These are phyloP conservation scores for Cremastobaeus sp. DNA, from an alignment of 2,888 invertebrate genomes.

Conservation along the genomic window DNA sequence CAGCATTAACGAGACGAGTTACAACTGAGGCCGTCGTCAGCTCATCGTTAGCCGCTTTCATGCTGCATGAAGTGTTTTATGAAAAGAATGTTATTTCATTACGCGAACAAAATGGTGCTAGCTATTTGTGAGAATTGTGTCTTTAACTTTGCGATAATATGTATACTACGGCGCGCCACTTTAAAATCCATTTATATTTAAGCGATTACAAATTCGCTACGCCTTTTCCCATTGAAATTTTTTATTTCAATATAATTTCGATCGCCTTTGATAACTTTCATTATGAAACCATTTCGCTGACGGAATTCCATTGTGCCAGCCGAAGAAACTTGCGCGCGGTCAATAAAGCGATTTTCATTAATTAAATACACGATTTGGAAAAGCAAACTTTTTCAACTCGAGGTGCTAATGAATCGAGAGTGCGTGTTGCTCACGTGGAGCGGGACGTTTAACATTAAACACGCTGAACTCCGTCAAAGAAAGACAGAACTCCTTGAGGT, in stretches of 20 bases:
- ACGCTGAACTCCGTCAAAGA: conserved; percentile 34
- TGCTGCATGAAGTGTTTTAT: conserved; percentile 55
- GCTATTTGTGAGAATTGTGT: conserved; percentile 46
- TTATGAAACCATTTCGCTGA: too few relatives aligned
- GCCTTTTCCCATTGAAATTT: too few relatives aligned
- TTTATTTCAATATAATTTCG: too few relatives aligned
- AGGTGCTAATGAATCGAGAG: background rate
- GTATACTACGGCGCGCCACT: conserved; percentile 26
- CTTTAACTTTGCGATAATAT: conserved; percentile 55
- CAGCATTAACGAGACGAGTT: conserved; percentile 61
- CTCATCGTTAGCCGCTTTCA: conserved; percentile 61
- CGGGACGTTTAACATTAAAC: conserved; percentile 19
- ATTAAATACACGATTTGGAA: too few relatives aligned
- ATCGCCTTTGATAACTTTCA: too few relatives aligned
- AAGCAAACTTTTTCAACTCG: too few relatives aligned
- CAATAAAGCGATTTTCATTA: too few relatives aligned
- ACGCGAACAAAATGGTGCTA: conserved; percentile 55
- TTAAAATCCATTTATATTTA: conserved; percentile 29
- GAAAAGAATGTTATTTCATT: conserved; percentile 62
- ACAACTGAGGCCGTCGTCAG: conserved; percentile 55
- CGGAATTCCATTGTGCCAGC: too few relatives aligned
- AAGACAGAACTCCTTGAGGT: conserved; percentile 27
- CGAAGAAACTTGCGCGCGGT: too few relatives aligned
- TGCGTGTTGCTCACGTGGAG: conserved; percentile 4
- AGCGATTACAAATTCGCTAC: conserved; percentile 38